A percentile compares a stretch with the other conserved stretches of the same genome.
Conservation (phyloP, 2,797 vertebrate genomes). For the Phoeniculus purpureus region DNA sequence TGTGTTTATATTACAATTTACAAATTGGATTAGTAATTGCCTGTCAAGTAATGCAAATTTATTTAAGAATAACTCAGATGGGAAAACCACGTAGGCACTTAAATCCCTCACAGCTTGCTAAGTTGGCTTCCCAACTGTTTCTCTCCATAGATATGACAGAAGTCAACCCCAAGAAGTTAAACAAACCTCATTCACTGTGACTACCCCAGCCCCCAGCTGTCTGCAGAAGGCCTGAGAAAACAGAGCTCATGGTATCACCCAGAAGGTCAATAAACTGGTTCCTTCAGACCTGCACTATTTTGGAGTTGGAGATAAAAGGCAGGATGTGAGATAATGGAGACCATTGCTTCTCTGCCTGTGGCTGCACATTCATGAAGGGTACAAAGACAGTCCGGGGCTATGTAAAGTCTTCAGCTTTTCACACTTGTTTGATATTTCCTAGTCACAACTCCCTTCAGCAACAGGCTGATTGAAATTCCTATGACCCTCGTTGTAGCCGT, state of each 20-base stretch:
- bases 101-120: neutral
- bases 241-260: neutral
- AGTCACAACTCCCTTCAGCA: conserved; percentile 16
- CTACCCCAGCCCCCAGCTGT: conserved; percentile 22
- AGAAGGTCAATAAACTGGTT: conserved; percentile 45
- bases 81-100: neutral
- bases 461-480: conserved; percentile 40
- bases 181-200: conserved; percentile 48
- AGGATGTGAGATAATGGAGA: neutral
- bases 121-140: neutral
- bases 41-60: neutral
- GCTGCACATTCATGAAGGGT: neutral
- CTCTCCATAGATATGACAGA: neutral
- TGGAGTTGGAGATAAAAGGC: conserved; percentile 21
- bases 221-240: conserved; percentile 68
- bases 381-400: neutral
- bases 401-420: neutral
- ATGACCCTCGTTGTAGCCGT: conserved; percentile 23
- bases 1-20: too few relatives aligned
- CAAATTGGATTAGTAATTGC: neutral
- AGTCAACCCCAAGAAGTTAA: conserved; percentile 37
- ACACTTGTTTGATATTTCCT: conserved; percentile 33
- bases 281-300: conserved; percentile 7
- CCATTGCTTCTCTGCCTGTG: neutral
- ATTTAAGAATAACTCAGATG: neutral